These are phyloP conservation scores for Basileuterus tristriatus DNA, from an alignment of 2,797 vertebrate species.

Conservation along the genomic window DNA sequence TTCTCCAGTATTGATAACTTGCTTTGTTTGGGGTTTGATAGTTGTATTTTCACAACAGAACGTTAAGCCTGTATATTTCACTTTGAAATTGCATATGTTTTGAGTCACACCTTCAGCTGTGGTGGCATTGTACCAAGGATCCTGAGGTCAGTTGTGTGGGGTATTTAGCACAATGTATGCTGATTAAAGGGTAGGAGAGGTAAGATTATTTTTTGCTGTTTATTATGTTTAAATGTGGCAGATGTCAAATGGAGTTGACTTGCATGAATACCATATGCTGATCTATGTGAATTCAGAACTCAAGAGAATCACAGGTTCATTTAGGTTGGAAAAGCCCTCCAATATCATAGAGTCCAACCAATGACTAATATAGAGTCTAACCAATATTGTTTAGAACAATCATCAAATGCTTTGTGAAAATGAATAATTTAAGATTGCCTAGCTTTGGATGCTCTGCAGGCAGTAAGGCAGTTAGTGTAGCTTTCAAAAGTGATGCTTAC, in stretches of 20 bases:
- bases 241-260: neutral
- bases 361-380: neutral
- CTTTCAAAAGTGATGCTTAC: neutral
- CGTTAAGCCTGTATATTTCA: neutral
- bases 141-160: neutral
- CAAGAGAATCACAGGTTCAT: neutral
- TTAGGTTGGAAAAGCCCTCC: neutral
- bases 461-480: neutral
- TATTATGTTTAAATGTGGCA: neutral
- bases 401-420: neutral
- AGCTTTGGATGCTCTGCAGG: neutral
- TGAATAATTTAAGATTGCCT: neutral
- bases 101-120: neutral
- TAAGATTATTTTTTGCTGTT: neutral
- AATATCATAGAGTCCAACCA: neutral
- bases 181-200: neutral
- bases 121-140: neutral
- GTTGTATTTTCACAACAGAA: neutral
- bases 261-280: fast-evolving
- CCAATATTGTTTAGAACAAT: neutral
- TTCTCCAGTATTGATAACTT: neutral
- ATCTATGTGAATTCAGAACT: neutral
- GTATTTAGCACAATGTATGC: neutral
- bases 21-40: neutral
- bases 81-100: neutral